These are phyloP conservation scores for Melanaphis sacchari DNA, from an alignment of 1,140 invertebrate species.

Conservation along the genomic window DNA sequence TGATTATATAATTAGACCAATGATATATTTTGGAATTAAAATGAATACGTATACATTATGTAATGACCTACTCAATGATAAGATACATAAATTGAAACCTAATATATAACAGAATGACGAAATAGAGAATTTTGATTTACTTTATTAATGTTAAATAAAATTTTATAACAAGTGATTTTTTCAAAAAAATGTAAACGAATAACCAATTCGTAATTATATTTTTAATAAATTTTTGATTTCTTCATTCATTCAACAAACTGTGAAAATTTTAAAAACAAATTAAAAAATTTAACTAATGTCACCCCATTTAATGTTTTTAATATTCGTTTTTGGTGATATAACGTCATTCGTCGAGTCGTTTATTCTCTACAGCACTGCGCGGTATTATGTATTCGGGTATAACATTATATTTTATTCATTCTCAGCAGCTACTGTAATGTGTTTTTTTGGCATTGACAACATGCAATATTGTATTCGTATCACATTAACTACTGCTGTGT, in stretches of 20 bases:
- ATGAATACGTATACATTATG: not conserved
- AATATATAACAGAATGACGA: not conserved
- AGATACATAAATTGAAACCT: not conserved
- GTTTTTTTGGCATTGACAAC: not conserved
- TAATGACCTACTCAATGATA: not conserved
- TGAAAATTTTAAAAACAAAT: not conserved
- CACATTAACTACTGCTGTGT: not conserved
- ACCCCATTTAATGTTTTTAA: not conserved
- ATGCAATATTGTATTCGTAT: not conserved
- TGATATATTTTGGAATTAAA: no score
- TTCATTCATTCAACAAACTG: not conserved
- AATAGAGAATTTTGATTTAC: not conserved
- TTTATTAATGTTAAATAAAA: not conserved
- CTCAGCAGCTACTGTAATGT: no score
- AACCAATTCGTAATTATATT: not conserved
- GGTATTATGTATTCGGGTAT: not conserved
- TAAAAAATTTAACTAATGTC: not conserved
- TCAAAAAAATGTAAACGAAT: not conserved
- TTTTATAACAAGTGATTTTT: not conserved
- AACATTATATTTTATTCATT: not conserved
- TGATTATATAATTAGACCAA: no score
- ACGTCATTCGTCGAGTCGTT: not conserved
- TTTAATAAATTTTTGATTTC: not conserved
- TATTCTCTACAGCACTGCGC: not conserved
- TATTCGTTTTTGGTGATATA: not conserved